phyloP scores from a whole-genome alignment of 2,113 vertebrate species.

The Chaetops frenatus region DNA sequence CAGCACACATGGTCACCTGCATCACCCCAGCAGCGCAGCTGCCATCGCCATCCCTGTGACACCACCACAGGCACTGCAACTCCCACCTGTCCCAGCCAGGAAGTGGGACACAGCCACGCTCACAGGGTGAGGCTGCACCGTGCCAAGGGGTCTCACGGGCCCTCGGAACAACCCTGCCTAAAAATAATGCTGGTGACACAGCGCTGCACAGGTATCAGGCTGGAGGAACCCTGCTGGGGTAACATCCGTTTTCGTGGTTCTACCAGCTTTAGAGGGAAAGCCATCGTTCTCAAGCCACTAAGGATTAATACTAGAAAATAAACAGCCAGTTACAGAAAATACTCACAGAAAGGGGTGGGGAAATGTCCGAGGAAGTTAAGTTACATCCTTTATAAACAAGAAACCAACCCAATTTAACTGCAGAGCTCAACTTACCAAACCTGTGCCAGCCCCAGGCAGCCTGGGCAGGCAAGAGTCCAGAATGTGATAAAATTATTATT shows the following conservation, averaged over 20 bases:
- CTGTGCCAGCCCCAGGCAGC: neutral
- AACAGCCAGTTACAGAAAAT: neutral
- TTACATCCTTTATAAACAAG: neutral
- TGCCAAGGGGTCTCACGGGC: accelerated
- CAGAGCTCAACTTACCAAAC: neutral
- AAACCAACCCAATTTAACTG: neutral
- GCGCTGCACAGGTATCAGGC: accelerated
- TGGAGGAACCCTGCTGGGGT: neutral
- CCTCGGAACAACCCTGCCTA: neutral
- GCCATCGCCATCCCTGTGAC: accelerated
- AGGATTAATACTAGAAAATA: neutral
- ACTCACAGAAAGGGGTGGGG: neutral
- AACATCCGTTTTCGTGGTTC: neutral
- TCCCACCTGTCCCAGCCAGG: accelerated
- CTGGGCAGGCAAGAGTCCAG: neutral
- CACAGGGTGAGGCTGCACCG: accelerated
- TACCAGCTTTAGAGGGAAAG: neutral
- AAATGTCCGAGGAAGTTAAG: neutral
- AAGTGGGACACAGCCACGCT: accelerated
- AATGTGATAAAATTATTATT: neutral
- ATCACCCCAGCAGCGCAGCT: accelerated
- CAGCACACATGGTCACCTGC: neutral
- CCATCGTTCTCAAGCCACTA: neutral
- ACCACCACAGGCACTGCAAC: accelerated
- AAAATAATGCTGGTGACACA: neutral